Conservation (phyloP, 2,797 vertebrate genomes). For the Loris lydekkerianus region DNA sequence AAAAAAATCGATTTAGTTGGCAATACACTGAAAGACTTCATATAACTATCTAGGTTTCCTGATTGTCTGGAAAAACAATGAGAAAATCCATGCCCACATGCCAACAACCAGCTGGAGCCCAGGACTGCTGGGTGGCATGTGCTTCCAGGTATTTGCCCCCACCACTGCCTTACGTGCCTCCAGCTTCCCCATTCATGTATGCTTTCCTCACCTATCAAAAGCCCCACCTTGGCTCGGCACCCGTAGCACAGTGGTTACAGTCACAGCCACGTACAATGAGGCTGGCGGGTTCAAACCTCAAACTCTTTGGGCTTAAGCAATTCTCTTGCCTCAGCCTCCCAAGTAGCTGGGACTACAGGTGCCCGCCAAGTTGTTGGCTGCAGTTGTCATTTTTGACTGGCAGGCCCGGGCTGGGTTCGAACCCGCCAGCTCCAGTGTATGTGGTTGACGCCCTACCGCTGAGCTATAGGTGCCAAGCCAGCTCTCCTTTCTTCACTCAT, state of each 20-base stretch:
- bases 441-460: too few species aligned
- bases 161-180: background rate
- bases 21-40: background rate
- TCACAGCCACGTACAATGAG: too few species aligned
- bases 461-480: too few species aligned
- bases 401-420: too few species aligned
- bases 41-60: background rate
- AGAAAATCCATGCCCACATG: background rate
- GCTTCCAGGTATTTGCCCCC: background rate
- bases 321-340: too few species aligned
- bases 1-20: slow-evolving; percentile 22
- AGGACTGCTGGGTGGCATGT: accelerated
- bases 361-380: too few species aligned
- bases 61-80: background rate
- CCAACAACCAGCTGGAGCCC: background rate
- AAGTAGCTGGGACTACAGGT: too few species aligned
- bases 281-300: too few species aligned
- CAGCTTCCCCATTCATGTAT: background rate
- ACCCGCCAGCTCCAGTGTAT: too few species aligned
- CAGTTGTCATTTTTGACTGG: too few species aligned
- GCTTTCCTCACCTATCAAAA: background rate
- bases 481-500: background rate
- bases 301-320: too few species aligned
- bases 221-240: background rate
- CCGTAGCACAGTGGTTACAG: too few species aligned